Conservation (phyloP, 2,113 vertebrate species). For the Scolopax mira region DNA sequence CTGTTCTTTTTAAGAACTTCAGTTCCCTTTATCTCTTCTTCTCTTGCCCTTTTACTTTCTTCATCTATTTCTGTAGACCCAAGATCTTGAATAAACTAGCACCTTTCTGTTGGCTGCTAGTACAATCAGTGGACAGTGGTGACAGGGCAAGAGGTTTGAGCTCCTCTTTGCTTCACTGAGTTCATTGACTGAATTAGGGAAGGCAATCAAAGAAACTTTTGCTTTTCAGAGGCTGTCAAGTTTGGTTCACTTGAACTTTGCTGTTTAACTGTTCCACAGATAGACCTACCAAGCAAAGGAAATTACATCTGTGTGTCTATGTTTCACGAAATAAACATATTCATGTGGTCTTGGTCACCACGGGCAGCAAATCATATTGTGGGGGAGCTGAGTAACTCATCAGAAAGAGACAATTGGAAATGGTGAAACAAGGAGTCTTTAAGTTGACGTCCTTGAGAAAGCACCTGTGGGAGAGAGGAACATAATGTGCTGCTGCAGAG, state of each 20-base stretch:
- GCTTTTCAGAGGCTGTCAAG: neutral
- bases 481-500: neutral
- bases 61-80: neutral
- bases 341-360: neutral
- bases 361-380: neutral
- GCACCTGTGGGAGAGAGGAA: neutral
- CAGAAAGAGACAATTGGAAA: neutral
- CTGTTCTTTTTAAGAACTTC: neutral
- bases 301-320: neutral
- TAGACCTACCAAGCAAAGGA: neutral
- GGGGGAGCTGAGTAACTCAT: neutral
- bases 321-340: neutral
- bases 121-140: neutral
- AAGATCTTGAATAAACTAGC: neutral
- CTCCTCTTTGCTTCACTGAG: neutral
- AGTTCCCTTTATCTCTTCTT: neutral
- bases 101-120: neutral
- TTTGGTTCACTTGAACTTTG: neutral
- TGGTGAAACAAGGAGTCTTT: neutral
- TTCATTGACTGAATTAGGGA: neutral
- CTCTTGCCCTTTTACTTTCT: neutral
- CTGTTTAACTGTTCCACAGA: neutral
- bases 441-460: neutral
- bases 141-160: neutral
- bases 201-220: neutral